Conservation (phyloP, 2,797 vertebrate species). For the Xerus rutilus region DNA sequence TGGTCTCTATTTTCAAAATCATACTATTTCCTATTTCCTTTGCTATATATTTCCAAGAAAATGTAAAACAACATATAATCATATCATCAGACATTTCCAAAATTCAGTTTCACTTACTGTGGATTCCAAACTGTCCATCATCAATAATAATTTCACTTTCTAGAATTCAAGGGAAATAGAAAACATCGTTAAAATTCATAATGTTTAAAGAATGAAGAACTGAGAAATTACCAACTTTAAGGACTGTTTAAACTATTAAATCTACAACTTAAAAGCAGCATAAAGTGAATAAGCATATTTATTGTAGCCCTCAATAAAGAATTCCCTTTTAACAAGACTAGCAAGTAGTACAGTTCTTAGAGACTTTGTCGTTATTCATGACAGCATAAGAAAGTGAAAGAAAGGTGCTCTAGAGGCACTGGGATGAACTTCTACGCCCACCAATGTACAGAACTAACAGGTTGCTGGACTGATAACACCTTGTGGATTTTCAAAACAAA, state of each 20-base stretch:
- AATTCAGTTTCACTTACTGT: constrained; percentile 92
- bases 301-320: constrained; percentile 79
- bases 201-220: constrained; percentile 51
- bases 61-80: not conserved
- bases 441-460: not conserved
- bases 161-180: constrained; percentile 89
- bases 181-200: constrained; percentile 77
- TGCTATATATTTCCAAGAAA: constrained; percentile 22
- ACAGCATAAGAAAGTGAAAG: constrained; percentile 47
- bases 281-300: constrained; percentile 84
- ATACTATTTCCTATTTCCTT: not conserved
- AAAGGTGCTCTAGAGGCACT: constrained; percentile 49
- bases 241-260: constrained; percentile 48
- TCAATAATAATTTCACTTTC: constrained; percentile 90
- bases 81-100: constrained; percentile 52
- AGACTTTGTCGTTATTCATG: not conserved
- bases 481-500: constrained; percentile 62
- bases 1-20: constrained; percentile 17
- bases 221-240: constrained; percentile 76
- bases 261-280: constrained; percentile 76
- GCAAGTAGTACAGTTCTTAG: constrained; percentile 38
- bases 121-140: constrained; percentile 95
- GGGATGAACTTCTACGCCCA: constrained; percentile 39
- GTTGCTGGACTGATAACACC: not conserved
- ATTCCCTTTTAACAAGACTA: constrained; percentile 60